Conservation (phyloP, 2,797 vertebrate species). For the Notamacropus eugenii region DNA sequence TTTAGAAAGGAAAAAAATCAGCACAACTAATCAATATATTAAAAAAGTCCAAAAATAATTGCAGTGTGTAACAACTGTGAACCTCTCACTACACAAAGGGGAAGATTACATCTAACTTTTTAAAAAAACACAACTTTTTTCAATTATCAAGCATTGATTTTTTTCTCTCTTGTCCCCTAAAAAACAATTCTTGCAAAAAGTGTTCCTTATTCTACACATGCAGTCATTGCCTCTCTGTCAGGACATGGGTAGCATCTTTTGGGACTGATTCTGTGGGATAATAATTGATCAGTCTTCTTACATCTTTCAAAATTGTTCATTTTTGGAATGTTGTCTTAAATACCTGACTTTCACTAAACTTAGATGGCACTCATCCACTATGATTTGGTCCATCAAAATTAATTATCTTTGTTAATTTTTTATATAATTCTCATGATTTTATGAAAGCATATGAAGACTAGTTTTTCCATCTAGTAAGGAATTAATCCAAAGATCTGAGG, state of each 20-base stretch:
- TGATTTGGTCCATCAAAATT: conserved; percentile 19
- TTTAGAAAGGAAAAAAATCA: not conserved
- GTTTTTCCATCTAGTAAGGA: conserved; percentile 24
- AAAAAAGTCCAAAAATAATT: not conserved
- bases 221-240: not conserved
- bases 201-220: not conserved
- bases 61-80: not conserved
- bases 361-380: not conserved
- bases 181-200: not conserved
- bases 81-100: not conserved
- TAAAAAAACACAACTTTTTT: not conserved
- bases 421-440: not conserved
- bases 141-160: not conserved
- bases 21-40: not conserved
- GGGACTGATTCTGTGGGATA: not conserved
- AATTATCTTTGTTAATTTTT: conserved; percentile 32
- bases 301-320: not conserved
- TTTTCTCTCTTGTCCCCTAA: not conserved
- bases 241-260: not conserved
- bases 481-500: conserved; percentile 3
- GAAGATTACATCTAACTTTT: not conserved
- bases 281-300: not conserved
- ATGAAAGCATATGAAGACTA: not conserved
- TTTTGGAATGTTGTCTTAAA: not conserved
- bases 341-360: not conserved